Conservation (phyloP, 1,140 invertebrate genomes). For the Calephelis nemesis region DNA sequence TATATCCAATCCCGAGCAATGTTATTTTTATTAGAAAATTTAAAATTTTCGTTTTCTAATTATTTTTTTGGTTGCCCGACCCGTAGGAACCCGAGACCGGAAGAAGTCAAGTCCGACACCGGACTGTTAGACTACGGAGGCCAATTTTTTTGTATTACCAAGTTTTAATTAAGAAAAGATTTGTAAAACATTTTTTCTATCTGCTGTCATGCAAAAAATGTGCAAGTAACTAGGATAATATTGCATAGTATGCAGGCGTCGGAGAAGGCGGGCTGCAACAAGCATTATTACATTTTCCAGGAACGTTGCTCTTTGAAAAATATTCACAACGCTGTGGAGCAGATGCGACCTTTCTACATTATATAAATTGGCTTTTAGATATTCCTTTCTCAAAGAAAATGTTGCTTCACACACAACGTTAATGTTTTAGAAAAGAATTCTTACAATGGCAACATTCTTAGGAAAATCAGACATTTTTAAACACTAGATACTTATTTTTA, state of each 20-base stretch:
- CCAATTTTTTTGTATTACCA: too few species aligned
- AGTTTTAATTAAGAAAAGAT: too few species aligned
- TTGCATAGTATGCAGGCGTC: conserved; percentile 39
- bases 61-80: too few species aligned
- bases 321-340: conserved; percentile 37
- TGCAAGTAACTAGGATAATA: conserved; percentile 34
- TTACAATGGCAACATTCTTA: neutral
- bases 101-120: too few species aligned
- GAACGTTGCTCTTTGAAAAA: conserved; percentile 44
- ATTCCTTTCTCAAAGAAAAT: conserved; percentile 9
- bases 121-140: too few species aligned
- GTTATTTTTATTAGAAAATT: too few species aligned
- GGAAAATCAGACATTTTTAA: too few species aligned
- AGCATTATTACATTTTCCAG: conserved; percentile 56
- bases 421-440: neutral
- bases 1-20: too few species aligned
- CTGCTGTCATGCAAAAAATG: neutral
- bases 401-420: conserved; percentile 2
- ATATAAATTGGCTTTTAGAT: conserved; percentile 22
- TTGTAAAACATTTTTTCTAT: too few species aligned
- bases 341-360: conserved; percentile 24
- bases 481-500: too few species aligned
- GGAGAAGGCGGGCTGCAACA: conserved; percentile 34
- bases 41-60: too few species aligned
- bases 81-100: too few species aligned